Evolutionary conservation across 1,140 invertebrate species (phyloP).

Genomic region (Trichomalopsis sarcophagae): DNA sequence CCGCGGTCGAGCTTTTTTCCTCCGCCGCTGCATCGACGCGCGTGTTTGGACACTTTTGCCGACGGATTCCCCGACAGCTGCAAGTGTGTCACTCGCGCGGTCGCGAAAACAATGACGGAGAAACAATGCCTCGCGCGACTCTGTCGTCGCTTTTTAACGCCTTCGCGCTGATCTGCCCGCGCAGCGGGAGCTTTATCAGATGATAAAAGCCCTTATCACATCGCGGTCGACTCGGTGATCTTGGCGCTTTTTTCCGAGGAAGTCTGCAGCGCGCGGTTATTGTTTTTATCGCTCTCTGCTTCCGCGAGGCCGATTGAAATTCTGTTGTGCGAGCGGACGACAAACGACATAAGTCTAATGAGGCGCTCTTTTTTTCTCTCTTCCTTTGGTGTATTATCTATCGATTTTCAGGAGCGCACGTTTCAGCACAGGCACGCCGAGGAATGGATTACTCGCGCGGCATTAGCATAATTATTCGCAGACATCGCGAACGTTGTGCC

Average conservation of each 20-base stretch:
- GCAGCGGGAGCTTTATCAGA: not conserved
- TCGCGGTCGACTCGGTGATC: not conserved
- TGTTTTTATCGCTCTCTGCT: not conserved
- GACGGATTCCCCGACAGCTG: too few species aligned
- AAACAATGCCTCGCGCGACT: not conserved
- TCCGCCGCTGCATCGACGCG: not conserved
- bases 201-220: not conserved
- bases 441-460: not conserved
- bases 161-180: not conserved
- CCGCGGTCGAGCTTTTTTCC: constrained; percentile 29
- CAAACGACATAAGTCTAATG: not conserved
- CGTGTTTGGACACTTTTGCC: not conserved
- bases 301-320: not conserved
- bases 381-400: too few species aligned
- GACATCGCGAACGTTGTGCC: not conserved
- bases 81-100: not conserved
- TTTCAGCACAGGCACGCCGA: not conserved
- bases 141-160: not conserved
- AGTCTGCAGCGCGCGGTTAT: not conserved
- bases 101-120: not conserved
- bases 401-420: too few species aligned
- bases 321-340: not conserved
- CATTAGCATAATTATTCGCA: not conserved
- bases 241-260: not conserved
- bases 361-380: too few species aligned